These are phyloP conservation scores for Malthinus seriepunctatus DNA, from an alignment of 2,888 invertebrate genomes.

Conservation along the genomic window DNA sequence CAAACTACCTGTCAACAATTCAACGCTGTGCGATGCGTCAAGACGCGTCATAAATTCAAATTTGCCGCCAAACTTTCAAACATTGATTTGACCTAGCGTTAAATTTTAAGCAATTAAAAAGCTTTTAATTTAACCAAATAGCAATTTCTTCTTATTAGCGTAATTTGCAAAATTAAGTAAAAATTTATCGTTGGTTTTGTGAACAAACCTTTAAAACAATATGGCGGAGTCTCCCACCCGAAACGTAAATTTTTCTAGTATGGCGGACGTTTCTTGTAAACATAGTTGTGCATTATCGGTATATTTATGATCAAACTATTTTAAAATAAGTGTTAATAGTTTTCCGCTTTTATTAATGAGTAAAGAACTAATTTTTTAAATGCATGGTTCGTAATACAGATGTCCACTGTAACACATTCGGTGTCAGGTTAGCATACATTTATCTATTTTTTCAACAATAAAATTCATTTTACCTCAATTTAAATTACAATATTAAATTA, in stretches of 20 bases:
- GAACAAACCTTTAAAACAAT: constrained; percentile 24
- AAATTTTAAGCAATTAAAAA: too few relatives aligned
- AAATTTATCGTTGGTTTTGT: constrained; percentile 4
- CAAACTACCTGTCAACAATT: too few relatives aligned
- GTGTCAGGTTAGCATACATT: constrained; percentile 54
- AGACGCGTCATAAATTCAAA: too few relatives aligned
- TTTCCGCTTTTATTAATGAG: constrained; percentile 40
- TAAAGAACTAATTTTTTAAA: constrained; percentile 40
- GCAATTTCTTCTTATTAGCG: too few relatives aligned
- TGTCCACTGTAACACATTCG: constrained; percentile 60
- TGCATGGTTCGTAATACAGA: constrained; percentile 55
- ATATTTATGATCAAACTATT: constrained; percentile 25
- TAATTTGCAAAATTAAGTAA: too few relatives aligned
- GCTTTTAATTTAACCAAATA: too few relatives aligned
- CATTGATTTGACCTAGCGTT: too few relatives aligned
- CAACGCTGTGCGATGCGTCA: too few relatives aligned
- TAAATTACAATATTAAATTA: not conserved
- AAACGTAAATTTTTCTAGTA: constrained; percentile 50
- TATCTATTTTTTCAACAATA: not conserved
- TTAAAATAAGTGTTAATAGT: constrained; percentile 30
- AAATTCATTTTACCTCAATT: not conserved
- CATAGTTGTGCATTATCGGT: constrained; percentile 41
- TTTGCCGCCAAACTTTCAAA: too few relatives aligned
- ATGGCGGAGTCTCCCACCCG: constrained; percentile 44
- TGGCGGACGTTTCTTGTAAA: constrained; percentile 57